phyloP scores from a whole-genome alignment of 2,888 invertebrate genomes.

The Calephelis perditalis region DNA sequence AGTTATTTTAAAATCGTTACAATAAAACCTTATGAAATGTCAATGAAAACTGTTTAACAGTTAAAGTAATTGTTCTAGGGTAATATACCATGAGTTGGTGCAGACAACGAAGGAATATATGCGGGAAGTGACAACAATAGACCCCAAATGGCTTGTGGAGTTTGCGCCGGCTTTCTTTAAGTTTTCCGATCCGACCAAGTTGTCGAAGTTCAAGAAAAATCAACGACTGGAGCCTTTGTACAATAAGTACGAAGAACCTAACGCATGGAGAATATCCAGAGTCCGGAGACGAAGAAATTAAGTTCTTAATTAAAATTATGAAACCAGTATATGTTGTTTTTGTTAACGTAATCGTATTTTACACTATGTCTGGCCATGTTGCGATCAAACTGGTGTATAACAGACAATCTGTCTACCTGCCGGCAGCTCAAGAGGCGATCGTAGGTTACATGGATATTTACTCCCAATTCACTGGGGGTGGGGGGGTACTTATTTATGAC shows the following conservation, averaged over 20 bases:
- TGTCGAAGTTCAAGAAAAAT: conserved; percentile 99
- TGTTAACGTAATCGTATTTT: too few species aligned
- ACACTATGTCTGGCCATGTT: too few species aligned
- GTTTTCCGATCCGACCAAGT: conserved; percentile 98
- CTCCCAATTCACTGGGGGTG: too few species aligned
- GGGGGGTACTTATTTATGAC: too few species aligned
- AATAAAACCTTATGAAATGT: too few species aligned
- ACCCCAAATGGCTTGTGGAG: conserved; percentile 99
- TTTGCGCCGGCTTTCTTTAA: conserved; percentile 99
- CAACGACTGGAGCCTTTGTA: conserved; percentile 98
- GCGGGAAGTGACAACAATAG: conserved; percentile 97
- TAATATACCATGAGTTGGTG: conserved; percentile 98
- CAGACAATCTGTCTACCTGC: too few species aligned
- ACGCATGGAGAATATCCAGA: conserved; percentile 98
- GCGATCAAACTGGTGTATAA: too few species aligned
- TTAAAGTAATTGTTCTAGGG: conserved; percentile 74
- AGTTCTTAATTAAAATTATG: conserved; percentile 15
- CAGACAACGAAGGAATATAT: conserved; percentile 99
- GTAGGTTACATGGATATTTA: too few species aligned
- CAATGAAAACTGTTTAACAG: too few species aligned
- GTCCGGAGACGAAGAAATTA: conserved; percentile 93
- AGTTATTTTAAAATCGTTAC: too few species aligned
- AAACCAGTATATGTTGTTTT: neutral
- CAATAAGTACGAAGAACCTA: conserved; percentile 99
- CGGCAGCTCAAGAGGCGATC: too few species aligned